phyloP scores from a whole-genome alignment of 2,888 invertebrate species.

The Galerucella pusilla region DNA sequence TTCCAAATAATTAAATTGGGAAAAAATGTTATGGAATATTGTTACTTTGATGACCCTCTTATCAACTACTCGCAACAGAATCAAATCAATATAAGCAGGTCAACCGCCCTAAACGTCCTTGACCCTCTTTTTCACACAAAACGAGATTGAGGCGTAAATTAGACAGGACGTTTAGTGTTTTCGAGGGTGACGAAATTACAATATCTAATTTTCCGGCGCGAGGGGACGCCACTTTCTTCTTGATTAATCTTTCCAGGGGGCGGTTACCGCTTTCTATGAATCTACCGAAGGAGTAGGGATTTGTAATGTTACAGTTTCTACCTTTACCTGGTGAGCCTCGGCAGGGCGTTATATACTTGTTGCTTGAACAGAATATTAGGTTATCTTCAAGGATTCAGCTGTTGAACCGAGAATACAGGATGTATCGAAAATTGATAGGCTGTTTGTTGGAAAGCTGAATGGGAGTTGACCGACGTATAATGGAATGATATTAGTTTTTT shows the following conservation, averaged over 20 bases:
- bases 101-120: conserved; percentile 26
- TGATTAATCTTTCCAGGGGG: conserved; percentile 49
- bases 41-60: not conserved
- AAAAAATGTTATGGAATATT: not conserved
- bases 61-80: not conserved
- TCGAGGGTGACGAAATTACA: conserved; percentile 49
- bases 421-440: not conserved
- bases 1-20: no score
- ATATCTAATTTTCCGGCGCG: conserved; percentile 49
- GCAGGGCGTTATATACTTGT: conserved; percentile 23
- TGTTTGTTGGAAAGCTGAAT: no score
- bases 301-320: conserved; percentile 28
- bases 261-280: conserved; percentile 34
- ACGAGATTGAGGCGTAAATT: conserved; percentile 43
- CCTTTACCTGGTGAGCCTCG: conserved; percentile 12
- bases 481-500: no score
- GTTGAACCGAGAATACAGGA: not conserved
- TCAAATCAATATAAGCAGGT: conserved; percentile 19
- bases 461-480: no score
- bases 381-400: conserved; percentile 9
- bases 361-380: conserved; percentile 12
- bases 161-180: conserved; percentile 41
- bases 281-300: conserved; percentile 16
- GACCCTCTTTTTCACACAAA: conserved; percentile 28
- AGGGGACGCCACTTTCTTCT: conserved; percentile 46